Evolutionary conservation across 2,888 invertebrate species (phyloP), one percentile per base, ranked within the genome.

Genomic region (Oligia fasciuncula): DNA sequence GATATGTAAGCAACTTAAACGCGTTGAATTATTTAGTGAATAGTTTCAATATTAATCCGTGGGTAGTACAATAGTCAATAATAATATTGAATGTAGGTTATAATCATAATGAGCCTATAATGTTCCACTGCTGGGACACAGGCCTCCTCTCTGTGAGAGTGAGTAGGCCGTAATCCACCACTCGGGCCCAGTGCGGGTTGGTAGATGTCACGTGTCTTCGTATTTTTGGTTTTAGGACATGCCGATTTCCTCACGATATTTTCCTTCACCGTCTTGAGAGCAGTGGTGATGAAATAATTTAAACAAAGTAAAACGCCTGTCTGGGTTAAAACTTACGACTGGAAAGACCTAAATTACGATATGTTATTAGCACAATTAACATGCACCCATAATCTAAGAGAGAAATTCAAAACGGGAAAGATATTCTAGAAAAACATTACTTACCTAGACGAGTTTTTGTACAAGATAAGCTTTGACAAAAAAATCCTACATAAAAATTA

Each of bases 31-130:
- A 54, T 49, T 83, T 57, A 62, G 11, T 60, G 13, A 49, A 46
- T 19, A 40, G 29, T 14, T 83, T 66, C 6, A 67, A 71, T 74
- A 51, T 57, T 73, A 46, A n/a, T n/a, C n/a, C 23, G 29, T 40
- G n/a, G 6, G 40, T 19, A 35, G 11, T 40, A 40, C 35, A 35
- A 6, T 8, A 17, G 29, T 8, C 62, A 62, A 29, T 29, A 62
- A 62, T 62, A 6, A 35, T 63, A 17, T 19, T 19, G 19, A 65
- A 65, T 49, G 29, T 19, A 49, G 19, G 29, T 46, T 51, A 23
- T 9, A 23, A 54, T 19, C 19, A 19, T 23, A 54, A 57, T 23
- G 23, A 57, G 9, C 9, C 3, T 23, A 9, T 54, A 54, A 19
- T 54, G 9, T 57, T 57, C 54, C 8, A 14, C 0, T 49, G 14